Percentiles rank a stretch among this genome's conserved stretches.
phyloP scores from a whole-genome alignment of 2,113 vertebrate genomes.

The cat (Felis catus) region F.catus_Fca126_mat1.0 CM031428.1:40011501-40012000 shows the following conservation, averaged over 20 bases:
- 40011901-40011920: slow-evolving; percentile 88
- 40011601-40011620: too few relatives aligned
- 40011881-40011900: slow-evolving; percentile 75
- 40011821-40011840: slow-evolving; percentile 91
- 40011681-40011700: not conserved
- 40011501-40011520: not conserved
- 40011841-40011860: not conserved
- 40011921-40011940: slow-evolving; percentile 87
- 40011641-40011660: not conserved
- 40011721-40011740: not conserved
- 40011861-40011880: not conserved
- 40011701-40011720: not conserved
- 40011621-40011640: not conserved
- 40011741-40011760: not conserved
- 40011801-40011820: slow-evolving; percentile 96
- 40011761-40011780: not conserved
- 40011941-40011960: slow-evolving; percentile 85
- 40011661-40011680: not conserved
- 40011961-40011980: slow-evolving; percentile 62
- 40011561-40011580: too few relatives aligned
- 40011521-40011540: not conserved
- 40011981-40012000: slow-evolving; percentile 50
- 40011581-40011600: not conserved
- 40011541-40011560: not conserved
- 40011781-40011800: slow-evolving; percentile 79